Conservation (phyloP, 2,797 vertebrate species). For the Gadopsis bispinosus region DNA sequence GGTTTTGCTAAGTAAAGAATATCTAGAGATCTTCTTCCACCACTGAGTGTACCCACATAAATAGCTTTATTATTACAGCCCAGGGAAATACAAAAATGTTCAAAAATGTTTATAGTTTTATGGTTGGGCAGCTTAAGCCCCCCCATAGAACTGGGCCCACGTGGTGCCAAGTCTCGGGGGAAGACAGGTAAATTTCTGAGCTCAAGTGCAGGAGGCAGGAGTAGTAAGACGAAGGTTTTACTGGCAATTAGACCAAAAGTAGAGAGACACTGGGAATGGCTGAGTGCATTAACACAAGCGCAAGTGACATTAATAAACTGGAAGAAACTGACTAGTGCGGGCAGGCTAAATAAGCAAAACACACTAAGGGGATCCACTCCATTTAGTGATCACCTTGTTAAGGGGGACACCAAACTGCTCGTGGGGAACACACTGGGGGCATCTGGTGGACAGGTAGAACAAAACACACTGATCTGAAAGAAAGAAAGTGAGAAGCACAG, state of each 20-base stretch:
- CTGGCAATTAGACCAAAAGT: conserved; percentile 5
- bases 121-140: neutral
- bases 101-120: neutral
- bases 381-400: neutral
- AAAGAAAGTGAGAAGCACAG: neutral
- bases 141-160: neutral
- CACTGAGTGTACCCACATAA: neutral
- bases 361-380: neutral
- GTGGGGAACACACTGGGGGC: conserved; percentile 54
- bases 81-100: neutral
- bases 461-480: conserved; percentile 19
- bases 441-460: conserved; percentile 70
- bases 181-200: neutral
- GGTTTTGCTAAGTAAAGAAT: neutral
- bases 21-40: neutral
- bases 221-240: neutral
- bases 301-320: neutral
- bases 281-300: neutral
- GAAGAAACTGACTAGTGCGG: neutral
- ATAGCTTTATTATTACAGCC: neutral
- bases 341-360: neutral
- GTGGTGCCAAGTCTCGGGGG: neutral
- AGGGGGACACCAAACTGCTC: neutral
- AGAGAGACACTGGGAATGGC: neutral
- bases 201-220: neutral